Base-by-base conservation (phyloP, 2,113 vertebrate species). In the Syngnathus floridae region DNA sequence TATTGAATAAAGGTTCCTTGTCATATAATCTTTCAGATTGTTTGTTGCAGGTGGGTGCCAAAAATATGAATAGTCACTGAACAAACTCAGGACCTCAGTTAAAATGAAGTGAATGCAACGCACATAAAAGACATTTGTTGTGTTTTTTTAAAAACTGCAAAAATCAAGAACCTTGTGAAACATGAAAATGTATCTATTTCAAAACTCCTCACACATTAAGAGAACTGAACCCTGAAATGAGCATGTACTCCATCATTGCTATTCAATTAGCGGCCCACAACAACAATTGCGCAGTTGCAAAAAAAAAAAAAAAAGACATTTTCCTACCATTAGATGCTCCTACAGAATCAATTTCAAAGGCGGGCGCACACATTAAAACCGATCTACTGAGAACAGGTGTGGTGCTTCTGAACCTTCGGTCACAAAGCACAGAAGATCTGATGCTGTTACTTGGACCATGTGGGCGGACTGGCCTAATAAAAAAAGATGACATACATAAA, bases 1-100 rank as follows among this genome's bases (percentile, higher is more conserved):
- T 84, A 83, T 75, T 84, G 73, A 91, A 90, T 91, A 89, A 91
- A 91, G 62, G 65, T 74, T 71, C 87, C 81, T 85, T 87, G 88
- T 82, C 79, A 74, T 60, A 74, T 13, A 11, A 1, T 13, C n/a
- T 22, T 65, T 3, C 10, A 31, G 16, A 7, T 16, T 36, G 19
- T 16, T 40, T 10, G 12, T 4, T 48, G 45, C 16, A 17, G 26
- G 26, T 31, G 26, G 26, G 26, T 31, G 26, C 26, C 3, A 31
- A 31, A 31, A 31, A 31, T 31, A 31, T 31, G 26, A 31, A 31
- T 31, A 31, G 26, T 31, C 26, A 31, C 26, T 31, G 26, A 31
- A 31, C 26, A 31, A 31, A 31, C 10, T 41, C 12, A 4, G 41
- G 41, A 43, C 11, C 17, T 46, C 7, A 17, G 4, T 46, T 7